A percentile compares a stretch with the other conserved stretches of the same genome.
Evolutionary conservation across 2,797 vertebrate genomes (phyloP).

Genomic region (Margarornis squamiger): DNA sequence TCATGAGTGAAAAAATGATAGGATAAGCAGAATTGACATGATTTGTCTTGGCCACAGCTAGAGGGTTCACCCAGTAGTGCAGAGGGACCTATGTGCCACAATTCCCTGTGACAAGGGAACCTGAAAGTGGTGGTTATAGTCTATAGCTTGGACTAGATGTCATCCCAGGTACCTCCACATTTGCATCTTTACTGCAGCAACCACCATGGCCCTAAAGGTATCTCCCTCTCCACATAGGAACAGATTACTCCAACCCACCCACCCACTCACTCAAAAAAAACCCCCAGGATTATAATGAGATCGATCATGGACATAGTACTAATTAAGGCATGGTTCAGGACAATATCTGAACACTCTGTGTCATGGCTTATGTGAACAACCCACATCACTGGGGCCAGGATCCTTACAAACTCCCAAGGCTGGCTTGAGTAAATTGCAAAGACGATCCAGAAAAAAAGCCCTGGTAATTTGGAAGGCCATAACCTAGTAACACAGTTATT

Average conservation of each 20-base stretch:
- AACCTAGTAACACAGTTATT: neutral
- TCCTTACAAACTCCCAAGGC: neutral
- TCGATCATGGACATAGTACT: neutral
- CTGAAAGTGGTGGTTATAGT: neutral
- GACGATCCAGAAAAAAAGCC: neutral
- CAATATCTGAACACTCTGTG: neutral
- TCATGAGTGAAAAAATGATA: neutral
- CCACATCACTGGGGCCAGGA: neutral
- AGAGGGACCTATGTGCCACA: neutral
- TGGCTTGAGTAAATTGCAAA: neutral
- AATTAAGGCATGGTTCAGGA: neutral
- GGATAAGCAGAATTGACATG: neutral
- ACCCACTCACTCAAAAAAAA: no score
- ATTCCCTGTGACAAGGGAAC: neutral
- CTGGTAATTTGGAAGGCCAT: neutral
- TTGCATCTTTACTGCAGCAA: neutral
- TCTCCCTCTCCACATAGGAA: accelerated
- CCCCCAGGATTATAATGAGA: neutral
- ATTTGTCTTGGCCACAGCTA: neutral
- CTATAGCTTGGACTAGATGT: neutral
- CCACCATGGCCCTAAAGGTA: neutral
- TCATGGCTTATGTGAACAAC: neutral
- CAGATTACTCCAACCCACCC: neutral
- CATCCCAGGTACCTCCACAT: neutral
- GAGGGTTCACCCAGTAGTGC: neutral